Evolutionary conservation across 1,140 invertebrate species (phyloP), one percentile per base, ranked within the genome.

Genomic region (Oryctes rhinoceros): DNA sequence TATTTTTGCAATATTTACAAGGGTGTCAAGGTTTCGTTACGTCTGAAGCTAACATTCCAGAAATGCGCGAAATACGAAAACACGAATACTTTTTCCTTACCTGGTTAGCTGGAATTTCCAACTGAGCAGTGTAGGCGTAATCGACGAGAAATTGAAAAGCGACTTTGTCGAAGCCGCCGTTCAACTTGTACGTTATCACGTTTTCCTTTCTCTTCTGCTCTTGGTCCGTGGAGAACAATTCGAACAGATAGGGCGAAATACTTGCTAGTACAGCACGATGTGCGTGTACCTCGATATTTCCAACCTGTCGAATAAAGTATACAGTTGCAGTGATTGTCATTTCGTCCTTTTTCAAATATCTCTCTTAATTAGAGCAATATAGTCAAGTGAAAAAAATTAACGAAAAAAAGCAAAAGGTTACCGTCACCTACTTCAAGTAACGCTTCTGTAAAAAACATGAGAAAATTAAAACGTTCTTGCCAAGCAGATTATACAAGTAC

Each of bases 231-330:
- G 90, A 90, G 86, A 96, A 95, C 83, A 95, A 88, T 84, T 96
- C 93, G 83, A 96, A 92, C 18, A 97, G 89, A 87, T 94, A 94
- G 2, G 93, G 92, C 79, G 93, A 94, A 35, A 92, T 92, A 80
- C 93, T 92, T 1, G 94, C 94, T 67, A 96, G 87, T 30, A 96
- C 93, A 48, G 92, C 93, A 82, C 93, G 90, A 87, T 96, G 95
- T 30, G 93, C 94, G 81, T 93, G 91, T 48, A 96, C 90, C 88
- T 96, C 94, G 9, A 90, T 90, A 86, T 90, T 93, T 62, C 91
- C 93, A 83, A 94, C 91, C 90, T 94, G 62, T 39, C 65, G 18
- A 81, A 81, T 49, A 35, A 30, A 78, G 77, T 67, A 67, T 4
- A 81, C 76, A 24, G 39, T 71, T 76, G 20, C 24, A 77, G 13